Base-by-base conservation (phyloP, 2,797 vertebrate genomes). In the Gallinago stenura region DNA sequence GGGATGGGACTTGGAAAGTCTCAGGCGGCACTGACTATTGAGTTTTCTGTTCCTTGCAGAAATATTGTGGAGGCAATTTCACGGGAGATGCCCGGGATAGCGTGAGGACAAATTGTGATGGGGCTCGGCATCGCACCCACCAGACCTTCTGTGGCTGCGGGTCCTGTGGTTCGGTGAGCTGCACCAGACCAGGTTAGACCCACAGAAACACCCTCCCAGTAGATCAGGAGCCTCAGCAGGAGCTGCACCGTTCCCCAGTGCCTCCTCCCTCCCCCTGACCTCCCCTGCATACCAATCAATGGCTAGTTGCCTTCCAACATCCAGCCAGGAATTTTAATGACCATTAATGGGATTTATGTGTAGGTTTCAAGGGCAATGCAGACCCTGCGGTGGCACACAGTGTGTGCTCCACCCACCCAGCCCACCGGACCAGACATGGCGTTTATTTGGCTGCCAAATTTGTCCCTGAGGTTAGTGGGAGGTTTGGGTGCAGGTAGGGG, bases 61-160 rank as follows among this genome's bases (percentile, higher is more conserved):
- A 65, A n/a, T 58, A 7, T 6, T 1, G 1, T 1, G 3, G 37
- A 83, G 41, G 21, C 12, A 5, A 1, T 0, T 43, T 68, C 22
- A 10, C 1, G 0, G 4, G 7, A 54, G 17, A 7, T 10, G 3
- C 10, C 46, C n/a, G 35, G 68, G 56, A 70, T 22, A 26, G 25
- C 0, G 0, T 2, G 10, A 64, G 50, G 41, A 65, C 28, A 58
- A 46, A 41, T 3, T 33, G 15, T 15, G 50, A 33, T 2, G 4
- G 31, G 8, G 18, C 6, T 86, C 0, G 0, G 57, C 21, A 13
- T 3, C 0, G 4, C 17, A 22, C 28, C 17, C 37, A 5, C 9
- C 1, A 2, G 45, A 43, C 35, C 65, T 73, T 56, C 43, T 12
- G 3, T 35, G 53, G 1, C 0, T 68, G 26, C 30, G 31, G 25